Evolutionary conservation across 2,113 vertebrate species (phyloP), one percentile per base, ranked within the genome.

Genomic region (Scatophagus argus): DNA sequence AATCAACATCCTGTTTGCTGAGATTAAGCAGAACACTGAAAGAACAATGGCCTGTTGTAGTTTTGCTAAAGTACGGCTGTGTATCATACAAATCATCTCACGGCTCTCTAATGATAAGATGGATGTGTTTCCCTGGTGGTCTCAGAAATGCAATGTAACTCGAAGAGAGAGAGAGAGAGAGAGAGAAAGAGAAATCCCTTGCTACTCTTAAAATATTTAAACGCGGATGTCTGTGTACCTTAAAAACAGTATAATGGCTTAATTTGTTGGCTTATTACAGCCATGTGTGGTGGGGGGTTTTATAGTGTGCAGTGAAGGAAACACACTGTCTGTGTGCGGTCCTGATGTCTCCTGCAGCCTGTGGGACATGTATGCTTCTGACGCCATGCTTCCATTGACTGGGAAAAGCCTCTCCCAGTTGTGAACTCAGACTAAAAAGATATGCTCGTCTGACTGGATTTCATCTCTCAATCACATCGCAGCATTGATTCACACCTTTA

Each of bases 241-340:
- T 90, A 91, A 94, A 94, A 88, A 85, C 88, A 64, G 89, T 61
- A 70, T 94, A 93, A 94, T 91, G 88, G 90, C 91, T 94, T 94
- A 93, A 95, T 95, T 93, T 93, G 91, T 92, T 92, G 88, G 74
- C 88, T 94, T 95, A 94, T 95, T 94, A 92, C 89, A 94, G 90
- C 93, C 94, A 94, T 93, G 92, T 95, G 93, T 93, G 90, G 87
- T 79, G 79, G 56, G 84, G 55, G 62, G 13, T 77, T 91, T 94
- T 93, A 94, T 90, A 77, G 93, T 73, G 86, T 87, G 87, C 69
- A 63, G 82, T 83, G 87, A 66, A 88, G 87, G 92, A 93, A 93
- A 87, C 88, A 65, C 61, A 72, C 81, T 87, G 88, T 87, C 87
- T 93, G 92, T 94, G 94, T 94, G 94, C 91, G 93, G 94, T 94